These are phyloP conservation scores for Nettapus auritus DNA, from an alignment of 2,113 vertebrate species.

Conservation along the genomic window DNA sequence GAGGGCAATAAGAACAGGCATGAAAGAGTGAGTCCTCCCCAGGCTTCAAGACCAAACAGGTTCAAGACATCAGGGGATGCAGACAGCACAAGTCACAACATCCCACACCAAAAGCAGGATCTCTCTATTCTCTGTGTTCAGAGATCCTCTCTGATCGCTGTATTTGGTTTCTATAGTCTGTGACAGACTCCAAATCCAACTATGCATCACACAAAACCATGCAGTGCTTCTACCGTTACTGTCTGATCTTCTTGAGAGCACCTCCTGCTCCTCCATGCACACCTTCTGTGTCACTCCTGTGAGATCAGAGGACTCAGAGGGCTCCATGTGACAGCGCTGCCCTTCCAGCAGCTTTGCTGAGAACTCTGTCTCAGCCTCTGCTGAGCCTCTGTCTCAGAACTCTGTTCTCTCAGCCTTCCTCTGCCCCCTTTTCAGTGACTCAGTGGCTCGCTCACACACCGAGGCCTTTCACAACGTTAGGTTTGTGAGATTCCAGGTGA, in stretches of 20 bases:
- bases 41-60: neutral
- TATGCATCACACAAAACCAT: accelerated
- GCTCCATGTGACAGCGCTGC: neutral
- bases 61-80: accelerated
- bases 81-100: neutral
- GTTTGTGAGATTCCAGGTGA: neutral
- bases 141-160: too few relatives aligned
- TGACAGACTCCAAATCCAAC: neutral
- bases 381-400: too few relatives aligned
- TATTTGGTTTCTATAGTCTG: neutral
- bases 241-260: neutral
- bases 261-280: too few relatives aligned
- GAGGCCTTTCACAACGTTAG: accelerated
- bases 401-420: neutral
- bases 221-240: neutral
- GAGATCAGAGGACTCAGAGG: neutral
- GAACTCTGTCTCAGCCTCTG: too few relatives aligned
- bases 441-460: accelerated
- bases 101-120: neutral
- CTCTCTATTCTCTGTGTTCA: neutral
- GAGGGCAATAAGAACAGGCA: neutral
- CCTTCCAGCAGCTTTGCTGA: neutral
- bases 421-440: neutral
- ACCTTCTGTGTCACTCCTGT: neutral
- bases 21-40: neutral